Conservation (phyloP, 2,113 vertebrate genomes). For the Alouatta palliata region DNA sequence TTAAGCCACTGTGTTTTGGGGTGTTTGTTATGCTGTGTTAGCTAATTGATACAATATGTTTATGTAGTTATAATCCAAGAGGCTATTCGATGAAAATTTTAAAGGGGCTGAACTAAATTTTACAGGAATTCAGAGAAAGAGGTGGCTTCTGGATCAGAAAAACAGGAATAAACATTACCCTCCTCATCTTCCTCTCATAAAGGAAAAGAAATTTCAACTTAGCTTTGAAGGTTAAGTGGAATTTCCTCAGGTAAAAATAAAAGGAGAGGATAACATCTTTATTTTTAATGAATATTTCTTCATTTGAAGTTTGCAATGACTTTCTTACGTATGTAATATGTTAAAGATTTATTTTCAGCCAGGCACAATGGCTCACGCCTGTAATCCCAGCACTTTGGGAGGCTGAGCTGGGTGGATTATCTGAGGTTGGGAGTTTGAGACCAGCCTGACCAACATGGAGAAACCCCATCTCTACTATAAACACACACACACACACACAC, state of each 20-base stretch:
- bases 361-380: too few relatives aligned
- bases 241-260: conserved; percentile 40
- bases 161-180: not conserved
- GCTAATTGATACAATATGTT: not conserved
- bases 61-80: not conserved
- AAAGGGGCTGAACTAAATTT: not conserved
- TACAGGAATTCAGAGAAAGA: not conserved
- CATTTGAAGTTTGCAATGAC: conserved; percentile 10
- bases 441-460: too few relatives aligned
- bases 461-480: too few relatives aligned
- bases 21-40: not conserved
- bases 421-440: too few relatives aligned
- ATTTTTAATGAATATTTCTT: conserved; percentile 56
- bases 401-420: too few relatives aligned
- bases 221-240: conserved; percentile 37
- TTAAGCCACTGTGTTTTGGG: not conserved
- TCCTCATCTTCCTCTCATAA: not conserved
- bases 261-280: conserved; percentile 24
- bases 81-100: not conserved
- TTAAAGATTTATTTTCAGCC: conserved; percentile 11
- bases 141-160: not conserved
- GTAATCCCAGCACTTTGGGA: too few relatives aligned
- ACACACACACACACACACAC: too few relatives aligned
- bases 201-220: conserved; percentile 26
- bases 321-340: conserved; percentile 32